Evolutionary conservation across 2,113 vertebrate species (phyloP).

Genomic region (Melanerpes aurifrons): DNA sequence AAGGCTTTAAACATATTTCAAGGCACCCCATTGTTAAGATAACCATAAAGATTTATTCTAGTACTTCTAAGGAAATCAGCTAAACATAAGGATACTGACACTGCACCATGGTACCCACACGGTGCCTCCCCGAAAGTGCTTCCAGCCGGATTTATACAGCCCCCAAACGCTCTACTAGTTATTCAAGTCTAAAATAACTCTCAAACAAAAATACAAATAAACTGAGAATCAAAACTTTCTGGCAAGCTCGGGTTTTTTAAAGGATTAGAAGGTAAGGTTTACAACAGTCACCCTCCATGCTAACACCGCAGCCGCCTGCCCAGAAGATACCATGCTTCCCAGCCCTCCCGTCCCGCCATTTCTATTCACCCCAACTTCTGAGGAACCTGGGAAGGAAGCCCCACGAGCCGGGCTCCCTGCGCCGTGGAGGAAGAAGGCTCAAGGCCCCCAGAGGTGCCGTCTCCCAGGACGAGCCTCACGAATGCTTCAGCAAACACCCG

Average conservation of each 20-base stretch:
- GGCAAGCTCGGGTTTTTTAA: fast-evolving
- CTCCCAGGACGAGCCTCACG: neutral
- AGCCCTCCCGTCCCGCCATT: fast-evolving
- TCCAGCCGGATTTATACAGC: fast-evolving
- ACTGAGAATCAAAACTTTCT: fast-evolving
- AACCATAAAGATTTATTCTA: neutral
- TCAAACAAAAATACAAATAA: neutral
- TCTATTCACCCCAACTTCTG: fast-evolving
- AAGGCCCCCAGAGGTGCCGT: fast-evolving
- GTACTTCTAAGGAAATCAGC: neutral
- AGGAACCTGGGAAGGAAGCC: no score
- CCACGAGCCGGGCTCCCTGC: no score
- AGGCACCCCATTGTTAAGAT: neutral
- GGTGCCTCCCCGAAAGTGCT: fast-evolving
- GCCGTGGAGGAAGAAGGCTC: neutral
- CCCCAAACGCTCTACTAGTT: neutral
- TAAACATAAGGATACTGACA: no score
- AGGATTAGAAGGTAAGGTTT: fast-evolving
- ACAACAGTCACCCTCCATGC: fast-evolving
- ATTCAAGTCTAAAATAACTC: neutral
- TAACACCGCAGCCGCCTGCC: neutral
- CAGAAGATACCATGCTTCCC: fast-evolving
- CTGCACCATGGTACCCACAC: neutral
- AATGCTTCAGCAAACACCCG: neutral
- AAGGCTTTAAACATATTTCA: neutral